These are phyloP conservation scores for Dolichopus griseipennis DNA, from an alignment of 2,888 invertebrate genomes.

Conservation along the genomic window DNA sequence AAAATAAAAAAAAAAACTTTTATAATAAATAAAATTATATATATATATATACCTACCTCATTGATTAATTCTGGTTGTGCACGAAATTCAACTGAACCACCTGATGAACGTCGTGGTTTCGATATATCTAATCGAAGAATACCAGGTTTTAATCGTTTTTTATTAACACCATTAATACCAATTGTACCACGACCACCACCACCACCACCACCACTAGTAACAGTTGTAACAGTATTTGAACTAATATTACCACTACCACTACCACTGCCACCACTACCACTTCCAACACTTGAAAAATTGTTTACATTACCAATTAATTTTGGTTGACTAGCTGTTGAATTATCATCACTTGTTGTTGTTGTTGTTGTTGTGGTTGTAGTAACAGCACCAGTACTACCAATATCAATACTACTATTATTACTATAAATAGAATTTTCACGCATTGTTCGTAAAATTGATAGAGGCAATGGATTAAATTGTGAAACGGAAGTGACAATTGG, in stretches of 20 bases:
- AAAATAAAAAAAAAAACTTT: too few species aligned
- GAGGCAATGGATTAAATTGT: constrained; percentile 11
- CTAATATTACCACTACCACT: background rate
- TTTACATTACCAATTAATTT: background rate
- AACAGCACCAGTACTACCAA: background rate
- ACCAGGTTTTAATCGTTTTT: constrained; percentile 33
- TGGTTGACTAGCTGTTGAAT: constrained; percentile 1
- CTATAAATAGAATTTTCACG: background rate
- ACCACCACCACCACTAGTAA: background rate
- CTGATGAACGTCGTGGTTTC: constrained; percentile 45
- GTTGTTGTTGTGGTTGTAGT: constrained; percentile 25
- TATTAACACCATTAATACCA: background rate
- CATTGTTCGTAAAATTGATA: background rate
- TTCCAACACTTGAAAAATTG: background rate
- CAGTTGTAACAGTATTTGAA: background rate
- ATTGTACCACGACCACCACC: background rate
- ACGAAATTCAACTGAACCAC: constrained; percentile 45
- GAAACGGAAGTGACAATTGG: constrained; percentile 8
- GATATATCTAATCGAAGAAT: constrained; percentile 45
- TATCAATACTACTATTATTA: constrained; percentile 6
- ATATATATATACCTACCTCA: constrained; percentile 27
- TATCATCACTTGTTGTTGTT: constrained; percentile 12
- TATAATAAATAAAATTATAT: too few species aligned
- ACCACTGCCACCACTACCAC: constrained; percentile 7
- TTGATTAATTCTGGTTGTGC: constrained; percentile 32